Evolutionary conservation across 2,113 vertebrate species (phyloP).

Genomic region (Himantopus leucocephalus): DNA sequence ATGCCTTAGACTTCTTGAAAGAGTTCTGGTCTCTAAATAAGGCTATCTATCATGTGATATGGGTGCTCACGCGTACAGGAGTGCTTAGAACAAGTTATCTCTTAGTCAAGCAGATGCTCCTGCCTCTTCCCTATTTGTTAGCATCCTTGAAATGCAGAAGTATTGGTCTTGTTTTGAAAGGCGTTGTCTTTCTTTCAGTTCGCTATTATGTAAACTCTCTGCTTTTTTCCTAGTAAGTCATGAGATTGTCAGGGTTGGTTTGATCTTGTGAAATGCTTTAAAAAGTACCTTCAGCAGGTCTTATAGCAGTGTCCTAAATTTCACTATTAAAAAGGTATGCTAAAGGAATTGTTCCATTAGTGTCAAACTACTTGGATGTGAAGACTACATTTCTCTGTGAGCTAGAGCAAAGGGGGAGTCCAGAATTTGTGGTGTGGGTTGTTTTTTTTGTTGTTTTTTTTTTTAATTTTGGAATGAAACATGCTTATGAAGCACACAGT

Average conservation of each 20-base stretch:
- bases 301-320: not conserved
- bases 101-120: not conserved
- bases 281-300: not conserved
- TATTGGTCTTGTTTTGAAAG: not conserved
- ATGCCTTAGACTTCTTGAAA: not conserved
- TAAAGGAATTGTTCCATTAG: not conserved
- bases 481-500: not conserved
- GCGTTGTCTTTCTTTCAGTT: not conserved
- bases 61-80: not conserved
- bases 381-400: not conserved
- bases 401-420: not conserved
- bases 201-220: not conserved
- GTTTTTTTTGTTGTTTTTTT: not conserved
- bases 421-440: not conserved
- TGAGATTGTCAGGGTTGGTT: not conserved
- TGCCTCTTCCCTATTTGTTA: not conserved
- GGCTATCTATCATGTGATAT: not conserved
- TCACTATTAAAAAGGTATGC: not conserved
- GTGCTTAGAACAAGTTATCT: not conserved
- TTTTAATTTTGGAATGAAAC: not conserved
- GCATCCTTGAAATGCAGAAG: not conserved
- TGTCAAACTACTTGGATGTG: not conserved
- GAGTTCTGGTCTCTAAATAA: not conserved
- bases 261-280: not conserved
- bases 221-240: not conserved